phyloP scores from a whole-genome alignment of 2,888 invertebrate species.

The Netelia fuscicornis region DNA sequence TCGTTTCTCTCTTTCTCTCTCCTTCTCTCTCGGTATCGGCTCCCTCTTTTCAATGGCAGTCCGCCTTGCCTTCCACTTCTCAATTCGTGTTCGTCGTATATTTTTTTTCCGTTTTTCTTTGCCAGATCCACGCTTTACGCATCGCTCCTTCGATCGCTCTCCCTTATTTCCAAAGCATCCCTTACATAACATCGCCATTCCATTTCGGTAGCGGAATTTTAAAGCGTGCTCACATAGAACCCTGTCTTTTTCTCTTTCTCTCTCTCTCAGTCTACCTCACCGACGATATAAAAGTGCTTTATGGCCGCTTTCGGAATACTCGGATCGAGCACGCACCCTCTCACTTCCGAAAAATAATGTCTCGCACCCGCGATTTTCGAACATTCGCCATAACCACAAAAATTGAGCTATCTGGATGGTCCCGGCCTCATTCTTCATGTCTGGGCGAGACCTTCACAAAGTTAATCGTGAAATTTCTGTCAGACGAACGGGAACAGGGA shows the following conservation, averaged over 20 bases:
- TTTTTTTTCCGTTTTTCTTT: slow-evolving; percentile 61
- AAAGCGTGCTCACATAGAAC: slow-evolving; percentile 73
- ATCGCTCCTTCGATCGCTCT: slow-evolving; percentile 54
- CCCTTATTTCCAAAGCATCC: slow-evolving; percentile 64
- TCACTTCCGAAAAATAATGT: slow-evolving; percentile 76
- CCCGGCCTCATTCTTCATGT: too few relatives aligned
- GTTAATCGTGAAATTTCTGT: too few relatives aligned
- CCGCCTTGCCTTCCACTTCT: slow-evolving; percentile 60
- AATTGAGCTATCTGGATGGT: too few relatives aligned
- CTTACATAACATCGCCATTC: slow-evolving; percentile 47
- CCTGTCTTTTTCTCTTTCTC: not conserved
- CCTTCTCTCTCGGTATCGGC: slow-evolving; percentile 46
- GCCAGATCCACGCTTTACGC: slow-evolving; percentile 39
- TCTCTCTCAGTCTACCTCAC: slow-evolving; percentile 38
- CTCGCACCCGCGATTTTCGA: slow-evolving; percentile 52
- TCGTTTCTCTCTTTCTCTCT: slow-evolving; percentile 43
- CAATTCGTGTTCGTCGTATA: slow-evolving; percentile 61
- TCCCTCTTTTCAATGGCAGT: slow-evolving; percentile 54
- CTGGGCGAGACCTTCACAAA: too few relatives aligned
- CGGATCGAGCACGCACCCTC: slow-evolving; percentile 67
- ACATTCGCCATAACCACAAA: too few relatives aligned
- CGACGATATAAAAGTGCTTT: slow-evolving; percentile 80
- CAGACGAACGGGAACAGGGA: too few relatives aligned
- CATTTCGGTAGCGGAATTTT: slow-evolving; percentile 79
- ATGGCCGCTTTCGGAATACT: slow-evolving; percentile 74